Conservation (phyloP, 1,140 invertebrate genomes). For the Pseudomyrmex sp. region DNA sequence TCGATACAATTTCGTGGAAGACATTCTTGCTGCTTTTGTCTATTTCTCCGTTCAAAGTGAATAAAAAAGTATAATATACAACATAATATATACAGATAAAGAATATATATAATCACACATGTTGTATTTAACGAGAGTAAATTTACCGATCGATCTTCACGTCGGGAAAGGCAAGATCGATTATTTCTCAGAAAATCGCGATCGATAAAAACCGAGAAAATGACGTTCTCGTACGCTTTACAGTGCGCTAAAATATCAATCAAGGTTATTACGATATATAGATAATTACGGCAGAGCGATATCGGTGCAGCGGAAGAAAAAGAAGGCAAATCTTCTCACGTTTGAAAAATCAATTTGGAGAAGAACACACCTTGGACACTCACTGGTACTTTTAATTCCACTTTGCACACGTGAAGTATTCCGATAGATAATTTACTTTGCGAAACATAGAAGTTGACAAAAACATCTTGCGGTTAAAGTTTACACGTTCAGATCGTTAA, state of each 20-base stretch:
- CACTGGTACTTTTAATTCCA: conserved; percentile 20
- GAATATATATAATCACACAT: too few relatives aligned
- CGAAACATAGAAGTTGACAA: background rate
- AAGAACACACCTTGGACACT: background rate
- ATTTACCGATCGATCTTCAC: too few relatives aligned
- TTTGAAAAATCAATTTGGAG: conserved; percentile 47
- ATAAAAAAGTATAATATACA: too few relatives aligned
- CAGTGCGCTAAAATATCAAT: conserved; percentile 5
- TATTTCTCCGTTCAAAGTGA: too few relatives aligned
- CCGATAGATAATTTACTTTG: conserved; percentile 9
- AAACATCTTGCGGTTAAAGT: background rate
- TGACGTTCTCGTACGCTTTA: background rate
- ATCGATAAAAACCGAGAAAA: background rate
- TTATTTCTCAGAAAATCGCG: background rate
- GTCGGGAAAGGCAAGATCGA: background rate
- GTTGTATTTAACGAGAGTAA: too few relatives aligned
- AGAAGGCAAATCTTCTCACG: conserved; percentile 22
- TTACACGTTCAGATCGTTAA: conserved; percentile 12
- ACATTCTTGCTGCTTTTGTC: too few relatives aligned
- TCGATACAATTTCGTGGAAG: too few relatives aligned
- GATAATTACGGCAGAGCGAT: conserved; percentile 8
- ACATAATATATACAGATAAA: too few relatives aligned
- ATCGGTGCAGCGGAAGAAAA: background rate
- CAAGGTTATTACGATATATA: background rate
- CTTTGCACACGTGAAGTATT: background rate